Percentiles rank a stretch among this genome's conserved stretches.
phyloP scores from a whole-genome alignment of 2,888 invertebrate genomes.

The Hipparchia semele region DNA sequence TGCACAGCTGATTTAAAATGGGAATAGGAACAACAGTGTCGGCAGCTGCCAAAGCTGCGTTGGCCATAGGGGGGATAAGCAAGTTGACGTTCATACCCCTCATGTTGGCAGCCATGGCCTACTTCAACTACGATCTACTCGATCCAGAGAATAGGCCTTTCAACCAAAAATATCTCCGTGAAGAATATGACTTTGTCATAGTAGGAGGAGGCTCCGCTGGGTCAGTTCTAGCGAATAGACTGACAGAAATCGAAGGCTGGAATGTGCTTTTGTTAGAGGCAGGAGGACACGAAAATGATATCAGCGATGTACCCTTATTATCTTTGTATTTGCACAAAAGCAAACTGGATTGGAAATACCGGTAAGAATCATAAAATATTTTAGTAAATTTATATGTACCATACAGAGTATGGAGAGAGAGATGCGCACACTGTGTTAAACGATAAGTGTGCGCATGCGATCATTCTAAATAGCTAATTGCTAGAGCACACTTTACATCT shows the following conservation, averaged over 20 bases:
- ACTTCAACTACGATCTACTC: constrained; percentile 92
- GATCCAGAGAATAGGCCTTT: constrained; percentile 93
- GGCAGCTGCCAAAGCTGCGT: constrained; percentile 88
- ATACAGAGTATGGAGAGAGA: too few relatives aligned
- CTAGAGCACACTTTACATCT: background rate
- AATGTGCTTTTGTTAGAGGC: constrained; percentile 91
- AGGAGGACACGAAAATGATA: constrained; percentile 93
- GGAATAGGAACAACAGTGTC: constrained; percentile 77
- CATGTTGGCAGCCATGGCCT: constrained; percentile 89
- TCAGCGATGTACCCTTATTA: constrained; percentile 93
- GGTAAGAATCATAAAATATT: constrained; percentile 65
- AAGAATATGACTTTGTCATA: constrained; percentile 91
- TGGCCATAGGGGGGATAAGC: constrained; percentile 87
- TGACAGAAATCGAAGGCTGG: constrained; percentile 91
- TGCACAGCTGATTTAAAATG: constrained; percentile 56
- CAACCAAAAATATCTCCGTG: constrained; percentile 84
- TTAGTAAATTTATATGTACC: too few relatives aligned
- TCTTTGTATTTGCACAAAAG: constrained; percentile 95
- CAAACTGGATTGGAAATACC: constrained; percentile 95
- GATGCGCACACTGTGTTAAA: too few relatives aligned
- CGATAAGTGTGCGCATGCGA: too few relatives aligned
- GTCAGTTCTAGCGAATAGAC: constrained; percentile 90
- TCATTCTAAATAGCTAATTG: too few relatives aligned
- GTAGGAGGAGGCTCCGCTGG: constrained; percentile 94
- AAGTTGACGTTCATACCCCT: constrained; percentile 89